These are phyloP conservation scores for Hippolais icterina DNA, from an alignment of 2,113 vertebrate genomes.

Conservation along the genomic window DNA sequence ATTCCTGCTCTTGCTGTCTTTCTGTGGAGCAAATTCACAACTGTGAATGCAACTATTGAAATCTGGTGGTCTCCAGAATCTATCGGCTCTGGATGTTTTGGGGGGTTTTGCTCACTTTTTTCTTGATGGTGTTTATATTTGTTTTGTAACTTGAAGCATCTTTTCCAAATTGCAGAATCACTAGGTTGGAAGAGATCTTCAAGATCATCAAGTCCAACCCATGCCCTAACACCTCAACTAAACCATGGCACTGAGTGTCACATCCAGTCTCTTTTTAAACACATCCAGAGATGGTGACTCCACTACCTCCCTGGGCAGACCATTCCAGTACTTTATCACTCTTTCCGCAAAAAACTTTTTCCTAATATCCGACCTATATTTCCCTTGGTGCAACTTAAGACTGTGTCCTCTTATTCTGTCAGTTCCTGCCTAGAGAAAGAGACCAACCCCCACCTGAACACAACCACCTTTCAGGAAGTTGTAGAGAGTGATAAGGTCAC, in stretches of 20 bases:
- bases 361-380: neutral
- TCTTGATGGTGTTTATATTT: neutral
- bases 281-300: neutral
- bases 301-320: neutral
- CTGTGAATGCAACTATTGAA: neutral
- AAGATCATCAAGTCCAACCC: neutral
- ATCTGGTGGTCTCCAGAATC: neutral
- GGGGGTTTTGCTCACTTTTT: neutral
- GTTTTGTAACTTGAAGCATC: neutral
- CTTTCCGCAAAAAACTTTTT: neutral
- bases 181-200: neutral
- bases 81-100: accelerated
- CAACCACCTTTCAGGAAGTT: neutral
- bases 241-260: neutral
- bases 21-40: neutral
- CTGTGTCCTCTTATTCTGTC: neutral
- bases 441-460: neutral
- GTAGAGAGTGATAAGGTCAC: neutral
- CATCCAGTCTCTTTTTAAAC: neutral
- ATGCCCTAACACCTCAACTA: neutral
- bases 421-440: neutral
- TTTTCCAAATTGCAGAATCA: neutral
- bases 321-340: neutral
- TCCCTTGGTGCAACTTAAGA: neutral
- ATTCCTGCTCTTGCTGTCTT: neutral